phyloP scores from a whole-genome alignment of 2,113 vertebrate species.

The Vicugna pacos region DNA sequence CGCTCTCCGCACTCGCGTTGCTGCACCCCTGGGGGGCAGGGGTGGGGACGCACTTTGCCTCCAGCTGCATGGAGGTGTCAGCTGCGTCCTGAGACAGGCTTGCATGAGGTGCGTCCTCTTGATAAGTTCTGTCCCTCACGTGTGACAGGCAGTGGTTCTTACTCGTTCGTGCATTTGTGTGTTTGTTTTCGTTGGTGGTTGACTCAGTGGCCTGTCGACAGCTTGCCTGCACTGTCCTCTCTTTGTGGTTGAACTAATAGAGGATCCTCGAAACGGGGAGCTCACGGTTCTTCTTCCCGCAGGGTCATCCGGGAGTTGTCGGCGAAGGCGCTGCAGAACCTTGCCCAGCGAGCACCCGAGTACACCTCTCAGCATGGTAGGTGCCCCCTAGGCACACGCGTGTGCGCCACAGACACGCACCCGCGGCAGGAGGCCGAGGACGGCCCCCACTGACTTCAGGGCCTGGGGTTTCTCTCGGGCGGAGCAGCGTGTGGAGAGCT shows the following conservation, averaged over 20 bases:
- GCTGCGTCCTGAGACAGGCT: too few species aligned
- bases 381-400: neutral
- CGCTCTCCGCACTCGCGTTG: accelerated
- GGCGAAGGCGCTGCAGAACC: slow-evolving; percentile 93
- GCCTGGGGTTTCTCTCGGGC: neutral
- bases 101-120: neutral
- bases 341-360: slow-evolving; percentile 90
- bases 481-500: neutral
- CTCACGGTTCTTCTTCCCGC: neutral
- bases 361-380: slow-evolving; percentile 92
- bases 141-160: accelerated
- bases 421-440: accelerated
- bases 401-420: neutral
- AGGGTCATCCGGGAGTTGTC: slow-evolving; percentile 94
- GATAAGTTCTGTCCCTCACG: neutral
- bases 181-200: neutral
- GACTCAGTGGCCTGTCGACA: neutral
- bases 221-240: neutral
- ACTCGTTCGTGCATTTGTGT: neutral
- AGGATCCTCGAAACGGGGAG: neutral
- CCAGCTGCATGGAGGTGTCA: accelerated
- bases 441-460: neutral
- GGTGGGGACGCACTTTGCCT: neutral
- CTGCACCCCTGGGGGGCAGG: accelerated
- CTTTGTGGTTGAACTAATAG: neutral